Evolutionary conservation across 2,113 vertebrate genomes (phyloP).

Genomic region (Cepphus grylle): DNA sequence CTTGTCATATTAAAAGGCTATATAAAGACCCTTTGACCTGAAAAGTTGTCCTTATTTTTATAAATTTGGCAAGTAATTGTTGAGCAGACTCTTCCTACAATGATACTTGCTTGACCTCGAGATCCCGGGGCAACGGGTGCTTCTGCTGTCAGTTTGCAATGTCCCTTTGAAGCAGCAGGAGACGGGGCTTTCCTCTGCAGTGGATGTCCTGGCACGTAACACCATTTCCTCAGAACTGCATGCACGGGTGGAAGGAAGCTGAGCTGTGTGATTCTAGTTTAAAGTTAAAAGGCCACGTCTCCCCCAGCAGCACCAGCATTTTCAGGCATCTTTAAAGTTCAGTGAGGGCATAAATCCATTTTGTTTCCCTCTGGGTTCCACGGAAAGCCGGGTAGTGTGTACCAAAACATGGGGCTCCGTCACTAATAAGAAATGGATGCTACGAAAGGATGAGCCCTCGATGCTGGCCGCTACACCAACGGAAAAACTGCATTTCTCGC

Average conservation of each 20-base stretch:
- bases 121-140: background rate
- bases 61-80: too few relatives aligned
- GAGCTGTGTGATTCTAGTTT: background rate
- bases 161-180: background rate
- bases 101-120: background rate
- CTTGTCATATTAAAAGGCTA: background rate
- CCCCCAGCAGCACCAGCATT: background rate
- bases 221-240: background rate
- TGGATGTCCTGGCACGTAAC: background rate
- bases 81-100: background rate
- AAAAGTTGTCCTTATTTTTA: background rate
- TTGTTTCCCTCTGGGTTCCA: background rate
- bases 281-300: background rate
- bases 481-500: fast-evolving
- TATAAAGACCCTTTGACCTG: background rate
- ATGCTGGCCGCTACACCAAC: fast-evolving
- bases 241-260: background rate
- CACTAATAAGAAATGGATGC: background rate
- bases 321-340: background rate
- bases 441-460: background rate
- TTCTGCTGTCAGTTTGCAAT: background rate
- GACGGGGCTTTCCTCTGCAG: background rate
- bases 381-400: background rate
- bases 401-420: background rate
- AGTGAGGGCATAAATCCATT: fast-evolving